Conservation (phyloP, 2,113 vertebrate genomes). For the Urocolius indicus region DNA sequence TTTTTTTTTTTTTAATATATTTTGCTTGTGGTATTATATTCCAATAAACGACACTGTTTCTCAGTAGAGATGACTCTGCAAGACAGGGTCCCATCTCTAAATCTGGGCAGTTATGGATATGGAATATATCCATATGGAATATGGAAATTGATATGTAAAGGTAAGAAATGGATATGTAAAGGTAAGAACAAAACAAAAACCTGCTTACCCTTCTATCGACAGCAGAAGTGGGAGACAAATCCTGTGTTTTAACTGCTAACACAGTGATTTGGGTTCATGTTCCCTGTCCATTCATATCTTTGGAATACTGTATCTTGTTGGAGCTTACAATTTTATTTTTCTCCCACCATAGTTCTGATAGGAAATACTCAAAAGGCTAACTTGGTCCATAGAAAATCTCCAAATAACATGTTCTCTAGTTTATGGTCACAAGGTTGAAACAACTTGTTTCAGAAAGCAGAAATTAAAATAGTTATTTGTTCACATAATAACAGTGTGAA, state of each 20-base stretch:
- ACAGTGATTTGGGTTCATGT: neutral
- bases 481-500: neutral
- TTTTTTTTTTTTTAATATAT: too few species aligned
- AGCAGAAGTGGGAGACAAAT: neutral
- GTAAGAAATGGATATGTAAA: neutral
- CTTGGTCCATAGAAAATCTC: neutral
- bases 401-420: neutral
- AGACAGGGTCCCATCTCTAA: neutral
- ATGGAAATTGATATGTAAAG: too few species aligned
- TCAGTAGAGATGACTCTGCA: neutral
- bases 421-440: neutral
- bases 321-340: neutral
- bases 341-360: neutral
- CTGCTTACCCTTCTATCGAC: neutral
- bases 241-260: neutral
- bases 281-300: neutral
- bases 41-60: neutral
- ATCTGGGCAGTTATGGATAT: neutral
- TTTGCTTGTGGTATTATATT: neutral
- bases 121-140: too few species aligned
- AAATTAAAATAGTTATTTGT: neutral
- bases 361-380: neutral
- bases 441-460: neutral
- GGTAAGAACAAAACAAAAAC: neutral
- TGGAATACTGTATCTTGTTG: neutral